These are phyloP conservation scores for Archilochus colubris DNA, from an alignment of 2,113 vertebrate species.

Conservation along the genomic window DNA sequence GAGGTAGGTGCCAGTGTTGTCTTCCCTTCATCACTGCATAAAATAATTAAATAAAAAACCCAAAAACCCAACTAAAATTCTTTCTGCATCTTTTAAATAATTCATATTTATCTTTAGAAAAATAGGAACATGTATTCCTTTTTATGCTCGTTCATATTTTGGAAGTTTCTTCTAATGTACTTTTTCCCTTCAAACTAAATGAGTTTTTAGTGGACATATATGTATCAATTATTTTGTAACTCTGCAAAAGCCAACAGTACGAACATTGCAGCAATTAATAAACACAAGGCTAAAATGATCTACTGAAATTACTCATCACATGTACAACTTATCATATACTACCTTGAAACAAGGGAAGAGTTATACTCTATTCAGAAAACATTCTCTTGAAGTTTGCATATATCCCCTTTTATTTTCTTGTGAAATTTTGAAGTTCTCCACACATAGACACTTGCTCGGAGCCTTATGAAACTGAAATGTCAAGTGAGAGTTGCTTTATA, in stretches of 20 bases:
- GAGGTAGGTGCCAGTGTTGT: background rate
- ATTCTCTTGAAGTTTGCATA: slow-evolving; percentile 73
- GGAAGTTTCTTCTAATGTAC: slow-evolving; percentile 32
- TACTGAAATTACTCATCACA: slow-evolving; percentile 58
- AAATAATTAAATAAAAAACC: background rate
- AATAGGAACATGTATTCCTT: background rate
- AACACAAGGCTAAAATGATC: slow-evolving; percentile 45
- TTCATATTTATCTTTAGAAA: background rate
- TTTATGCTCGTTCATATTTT: slow-evolving; percentile 43
- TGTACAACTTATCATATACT: slow-evolving; percentile 44
- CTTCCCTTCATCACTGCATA: background rate
- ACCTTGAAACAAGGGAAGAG: slow-evolving; percentile 46
- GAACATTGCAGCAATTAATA: slow-evolving; percentile 69
- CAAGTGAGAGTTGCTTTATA: slow-evolving; percentile 86
- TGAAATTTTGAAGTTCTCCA: slow-evolving; percentile 65
- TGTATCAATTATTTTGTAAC: slow-evolving; percentile 63
- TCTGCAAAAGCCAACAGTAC: slow-evolving; percentile 34
- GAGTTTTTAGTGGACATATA: slow-evolving; percentile 46
- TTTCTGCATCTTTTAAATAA: background rate
- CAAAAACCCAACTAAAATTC: background rate
- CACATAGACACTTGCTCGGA: slow-evolving; percentile 61
- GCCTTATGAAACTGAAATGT: slow-evolving; percentile 86
- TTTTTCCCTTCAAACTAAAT: slow-evolving; percentile 45
- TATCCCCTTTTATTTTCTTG: slow-evolving; percentile 75
- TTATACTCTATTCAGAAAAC: slow-evolving; percentile 66